Evolutionary conservation across 2,797 vertebrate species (phyloP), one percentile per base, ranked within the genome.

Genomic region (Hoplostethus mediterraneus): DNA sequence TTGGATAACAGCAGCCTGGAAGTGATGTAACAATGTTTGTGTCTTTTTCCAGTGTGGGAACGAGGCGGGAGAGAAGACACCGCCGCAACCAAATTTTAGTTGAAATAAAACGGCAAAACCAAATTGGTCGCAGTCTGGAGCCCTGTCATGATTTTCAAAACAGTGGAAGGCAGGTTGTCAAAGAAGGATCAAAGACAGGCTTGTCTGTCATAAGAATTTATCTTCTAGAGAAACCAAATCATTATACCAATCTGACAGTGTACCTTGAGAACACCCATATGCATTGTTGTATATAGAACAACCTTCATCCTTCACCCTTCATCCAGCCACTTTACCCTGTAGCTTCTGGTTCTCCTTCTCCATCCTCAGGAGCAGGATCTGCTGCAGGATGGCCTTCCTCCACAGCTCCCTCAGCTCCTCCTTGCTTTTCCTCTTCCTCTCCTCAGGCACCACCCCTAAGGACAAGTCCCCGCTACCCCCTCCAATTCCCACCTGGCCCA

Each of bases 301-400:
- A 21, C 21, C 21, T 21, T 21, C 21, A 21, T 21, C 21, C 21
- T 21, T 21, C 21, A 21, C 21, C 21, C 21, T 21, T 21, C 7
- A 45, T 38, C 2, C 47, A 33, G 14, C 42, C 25, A 38, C 40
- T 93, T 84, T 63, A 98, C 98, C 98, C 94, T 98, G 97, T 16
- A 99, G 94, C 71, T 98, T 99, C 89, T 96, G 97, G 81, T 99
- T 99, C 90, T 99, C 98, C 52, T 89, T 95, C 91, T 99, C 98
- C 98, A 99, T 99, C 82, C 98, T 94, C 64, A 99, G 97, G 0
- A 99, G 95, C 47, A 99, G 92, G 79, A 99, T 99, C 90, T 99
- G 98, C 79, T 99, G 97, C 14, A 98, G 89, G 77, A 99, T 97
- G 52, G 98, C 97, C 85, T 98, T 99, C 82, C 93, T 96, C 98